Evolutionary conservation across 2,797 vertebrate species (phyloP).

Genomic region (Rachycentron canadum): DNA sequence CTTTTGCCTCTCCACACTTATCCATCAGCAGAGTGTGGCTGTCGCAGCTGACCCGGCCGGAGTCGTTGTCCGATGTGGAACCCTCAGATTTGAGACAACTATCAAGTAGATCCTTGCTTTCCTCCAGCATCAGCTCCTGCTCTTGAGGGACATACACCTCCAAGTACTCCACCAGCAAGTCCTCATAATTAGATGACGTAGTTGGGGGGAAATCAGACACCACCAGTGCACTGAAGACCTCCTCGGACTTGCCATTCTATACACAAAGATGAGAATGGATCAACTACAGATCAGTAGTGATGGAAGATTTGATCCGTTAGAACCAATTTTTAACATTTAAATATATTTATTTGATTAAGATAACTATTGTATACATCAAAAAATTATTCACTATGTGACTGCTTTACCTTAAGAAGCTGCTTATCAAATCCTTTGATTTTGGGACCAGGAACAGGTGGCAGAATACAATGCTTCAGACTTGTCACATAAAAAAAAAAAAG

Average conservation of each 20-base stretch:
- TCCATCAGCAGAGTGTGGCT: constrained; percentile 91
- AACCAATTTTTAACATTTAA: not conserved
- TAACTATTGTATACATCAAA: not conserved
- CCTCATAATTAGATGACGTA: constrained; percentile 83
- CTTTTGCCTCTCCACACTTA: constrained; percentile 79
- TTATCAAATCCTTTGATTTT: constrained; percentile 97
- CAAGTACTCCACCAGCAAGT: constrained; percentile 92
- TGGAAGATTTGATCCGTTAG: not conserved
- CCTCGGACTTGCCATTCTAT: constrained; percentile 91
- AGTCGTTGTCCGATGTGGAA: constrained; percentile 89
- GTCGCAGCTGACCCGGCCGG: constrained; percentile 92
- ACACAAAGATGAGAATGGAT: constrained; percentile 48
- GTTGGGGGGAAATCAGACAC: constrained; percentile 90
- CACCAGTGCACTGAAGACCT: constrained; percentile 88
- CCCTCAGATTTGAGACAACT: constrained; percentile 77
- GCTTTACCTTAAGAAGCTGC: constrained; percentile 91
- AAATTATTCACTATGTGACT: not conserved
- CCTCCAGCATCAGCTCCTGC: constrained; percentile 84
- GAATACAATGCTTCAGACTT: constrained; percentile 90
- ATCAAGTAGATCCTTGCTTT: constrained; percentile 74
- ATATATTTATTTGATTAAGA: not conserved
- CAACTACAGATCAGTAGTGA: not conserved
- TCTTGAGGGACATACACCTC: constrained; percentile 90
- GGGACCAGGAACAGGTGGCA: constrained; percentile 94
- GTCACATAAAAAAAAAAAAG: constrained; percentile 42